These are phyloP conservation scores for Palythoa grandiflora DNA, from an alignment of 92 coral and sea anemone species.

Conservation along the genomic window DNA sequence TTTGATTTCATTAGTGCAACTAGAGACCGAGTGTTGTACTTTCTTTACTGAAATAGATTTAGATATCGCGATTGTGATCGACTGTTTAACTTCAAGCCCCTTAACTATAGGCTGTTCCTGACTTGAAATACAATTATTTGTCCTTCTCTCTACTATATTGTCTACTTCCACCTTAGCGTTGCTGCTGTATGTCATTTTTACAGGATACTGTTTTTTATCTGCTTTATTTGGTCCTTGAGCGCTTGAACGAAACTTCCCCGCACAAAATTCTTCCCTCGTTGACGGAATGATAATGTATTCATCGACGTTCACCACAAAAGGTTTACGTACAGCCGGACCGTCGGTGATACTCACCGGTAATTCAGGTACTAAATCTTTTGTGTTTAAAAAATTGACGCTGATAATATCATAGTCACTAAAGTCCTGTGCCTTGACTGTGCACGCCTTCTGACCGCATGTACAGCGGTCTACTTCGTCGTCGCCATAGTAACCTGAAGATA, in stretches of 20 bases:
- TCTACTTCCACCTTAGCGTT: not conserved
- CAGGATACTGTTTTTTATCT: not conserved
- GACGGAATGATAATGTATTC: slow-evolving; percentile 88
- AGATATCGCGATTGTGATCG: not conserved
- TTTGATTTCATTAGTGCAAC: not conserved
- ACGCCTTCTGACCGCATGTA: slow-evolving; percentile 58
- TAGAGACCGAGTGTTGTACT: not conserved
- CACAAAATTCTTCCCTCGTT: slow-evolving; percentile 79
- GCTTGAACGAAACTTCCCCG: slow-evolving; percentile 63
- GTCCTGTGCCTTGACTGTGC: slow-evolving; percentile 42
- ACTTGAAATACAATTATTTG: not conserved
- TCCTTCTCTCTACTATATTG: not conserved
- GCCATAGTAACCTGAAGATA: slow-evolving; percentile 90
- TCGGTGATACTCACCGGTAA: not conserved
- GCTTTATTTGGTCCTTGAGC: slow-evolving; percentile 31
- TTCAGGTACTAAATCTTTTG: not conserved
- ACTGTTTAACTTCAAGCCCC: not conserved
- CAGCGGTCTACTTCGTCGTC: slow-evolving; percentile 89
- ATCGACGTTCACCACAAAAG: slow-evolving; percentile 54
- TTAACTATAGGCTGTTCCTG: not conserved
- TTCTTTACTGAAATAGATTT: not conserved
- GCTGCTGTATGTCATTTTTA: not conserved
- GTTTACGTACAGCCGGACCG: not conserved
- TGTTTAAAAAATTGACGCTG: slow-evolving; percentile 68
- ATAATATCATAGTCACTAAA: slow-evolving; percentile 80